Evolutionary conservation across 2,888 invertebrate genomes (phyloP).

Genomic region (Oxycera nigricornis): DNA sequence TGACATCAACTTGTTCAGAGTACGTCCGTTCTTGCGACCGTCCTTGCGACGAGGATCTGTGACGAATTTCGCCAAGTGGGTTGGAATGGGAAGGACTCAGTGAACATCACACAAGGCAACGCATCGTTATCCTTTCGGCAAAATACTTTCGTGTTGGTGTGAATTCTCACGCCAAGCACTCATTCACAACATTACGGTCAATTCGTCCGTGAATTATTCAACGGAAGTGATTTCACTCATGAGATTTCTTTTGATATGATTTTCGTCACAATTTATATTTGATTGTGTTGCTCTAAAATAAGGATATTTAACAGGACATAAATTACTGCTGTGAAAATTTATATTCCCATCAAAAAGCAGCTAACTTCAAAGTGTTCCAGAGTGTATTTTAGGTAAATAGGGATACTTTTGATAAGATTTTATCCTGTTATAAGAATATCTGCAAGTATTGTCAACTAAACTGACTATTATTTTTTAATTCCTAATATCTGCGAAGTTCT

Average conservation of each 20-base stretch:
- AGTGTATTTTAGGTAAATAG: too few relatives aligned
- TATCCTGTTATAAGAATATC: too few relatives aligned
- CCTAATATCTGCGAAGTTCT: too few relatives aligned
- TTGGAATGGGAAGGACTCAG: background rate
- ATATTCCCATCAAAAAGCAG: too few relatives aligned
- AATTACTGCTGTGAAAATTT: too few relatives aligned
- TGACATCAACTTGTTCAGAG: constrained; percentile 14
- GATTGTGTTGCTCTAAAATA: background rate
- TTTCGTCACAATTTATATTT: background rate
- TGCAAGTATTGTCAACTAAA: too few relatives aligned
- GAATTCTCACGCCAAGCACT: background rate
- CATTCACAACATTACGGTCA: background rate
- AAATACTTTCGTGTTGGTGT: background rate
- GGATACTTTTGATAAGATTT: too few relatives aligned
- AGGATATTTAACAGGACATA: too few relatives aligned
- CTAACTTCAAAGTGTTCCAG: too few relatives aligned
- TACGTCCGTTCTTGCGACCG: background rate
- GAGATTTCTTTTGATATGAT: background rate
- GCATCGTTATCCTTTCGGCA: background rate
- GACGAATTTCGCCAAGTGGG: background rate
- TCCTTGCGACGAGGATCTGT: background rate
- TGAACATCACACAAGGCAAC: background rate
- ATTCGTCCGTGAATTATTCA: constrained; percentile 42
- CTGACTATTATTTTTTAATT: too few relatives aligned
- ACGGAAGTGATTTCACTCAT: constrained; percentile 34